phyloP scores from a whole-genome alignment of 2,888 invertebrate genomes.

The Tetragonisca angustula region DNA sequence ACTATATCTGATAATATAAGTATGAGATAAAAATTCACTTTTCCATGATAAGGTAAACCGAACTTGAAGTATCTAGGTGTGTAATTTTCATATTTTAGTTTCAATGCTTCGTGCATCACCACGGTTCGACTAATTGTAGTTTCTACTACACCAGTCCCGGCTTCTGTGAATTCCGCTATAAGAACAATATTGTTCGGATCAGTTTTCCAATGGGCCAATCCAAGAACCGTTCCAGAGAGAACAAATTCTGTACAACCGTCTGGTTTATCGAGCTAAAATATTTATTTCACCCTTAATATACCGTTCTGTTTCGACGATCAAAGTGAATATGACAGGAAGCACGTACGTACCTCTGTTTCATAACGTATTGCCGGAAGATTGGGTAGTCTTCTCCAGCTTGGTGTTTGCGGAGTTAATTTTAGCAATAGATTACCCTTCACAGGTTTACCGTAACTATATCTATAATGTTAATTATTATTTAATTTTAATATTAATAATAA shows the following conservation, averaged over 20 bases:
- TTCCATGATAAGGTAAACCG: constrained; percentile 89
- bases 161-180: constrained; percentile 85
- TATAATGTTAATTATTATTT: constrained; percentile 66
- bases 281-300: background rate
- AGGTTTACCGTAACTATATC: constrained; percentile 87
- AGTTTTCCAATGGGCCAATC: constrained; percentile 80
- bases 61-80: constrained; percentile 88
- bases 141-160: constrained; percentile 88
- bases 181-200: constrained; percentile 81
- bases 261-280: constrained; percentile 68
- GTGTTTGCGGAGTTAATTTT: constrained; percentile 81
- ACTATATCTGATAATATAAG: background rate
- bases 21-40: constrained; percentile 81
- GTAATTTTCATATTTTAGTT: constrained; percentile 86
- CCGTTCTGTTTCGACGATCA: background rate
- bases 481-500: background rate
- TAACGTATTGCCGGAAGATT: constrained; percentile 80
- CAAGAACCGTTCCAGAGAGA: constrained; percentile 80
- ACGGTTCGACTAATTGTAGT: constrained; percentile 86
- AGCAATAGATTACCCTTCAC: constrained; percentile 86
- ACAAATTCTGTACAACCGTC: constrained; percentile 82
- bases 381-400: constrained; percentile 79
- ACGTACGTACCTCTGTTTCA: constrained; percentile 74
- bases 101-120: constrained; percentile 86
- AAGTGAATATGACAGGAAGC: background rate